Evolutionary conservation across 2,888 invertebrate species (phyloP), one percentile per base, ranked within the genome.

Genomic region (Seira musarum): DNA sequence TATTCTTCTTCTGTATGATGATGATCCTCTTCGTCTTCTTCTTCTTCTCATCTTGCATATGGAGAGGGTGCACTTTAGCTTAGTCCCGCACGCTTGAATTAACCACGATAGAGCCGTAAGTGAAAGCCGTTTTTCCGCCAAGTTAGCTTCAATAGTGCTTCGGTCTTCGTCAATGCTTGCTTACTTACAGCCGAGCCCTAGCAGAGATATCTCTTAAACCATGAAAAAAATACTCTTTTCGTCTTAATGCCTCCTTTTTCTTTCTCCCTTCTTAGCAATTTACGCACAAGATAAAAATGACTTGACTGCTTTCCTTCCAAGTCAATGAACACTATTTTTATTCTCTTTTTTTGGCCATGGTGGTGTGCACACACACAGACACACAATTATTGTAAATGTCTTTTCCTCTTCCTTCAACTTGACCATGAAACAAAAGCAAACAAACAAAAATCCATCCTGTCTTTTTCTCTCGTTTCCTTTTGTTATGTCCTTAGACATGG

Each of bases 41-140:
- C n/a, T n/a, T n/a, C n/a, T n/a, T n/a, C n/a, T n/a, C n/a, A n/a
- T 40, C 40, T 40, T 5, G 49, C 13, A 49, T 49, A 49, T 49
- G 49, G 40, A 68, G 3, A 8, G 53, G 76, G 63, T 57, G 61
- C 71, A 75, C 75, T 80, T 71, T 69, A 22, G 49, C 75, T 71
- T 69, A 22, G 49, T 35, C 49, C 35, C 24, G 46, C 75, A 80
- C 71, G 80, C 66, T 80, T 80, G 80, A 80, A 80, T 80, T 80
- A 75, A 70, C 80, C 60, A 80, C 74, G 65, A 74, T 35, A 57
- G 46, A 67, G 53, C 40, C 49, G 35, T 63, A 61, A 70, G 53
- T 67, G 74, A 67, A 75, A 75, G 68, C 75, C 19, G 75, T 75
- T 80, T 77, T 80, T 80, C 80, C 80, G 70, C 75, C 63, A 63